phyloP scores from a whole-genome alignment of 2,113 vertebrate species.

The Eulacestoma nigropectus region DNA sequence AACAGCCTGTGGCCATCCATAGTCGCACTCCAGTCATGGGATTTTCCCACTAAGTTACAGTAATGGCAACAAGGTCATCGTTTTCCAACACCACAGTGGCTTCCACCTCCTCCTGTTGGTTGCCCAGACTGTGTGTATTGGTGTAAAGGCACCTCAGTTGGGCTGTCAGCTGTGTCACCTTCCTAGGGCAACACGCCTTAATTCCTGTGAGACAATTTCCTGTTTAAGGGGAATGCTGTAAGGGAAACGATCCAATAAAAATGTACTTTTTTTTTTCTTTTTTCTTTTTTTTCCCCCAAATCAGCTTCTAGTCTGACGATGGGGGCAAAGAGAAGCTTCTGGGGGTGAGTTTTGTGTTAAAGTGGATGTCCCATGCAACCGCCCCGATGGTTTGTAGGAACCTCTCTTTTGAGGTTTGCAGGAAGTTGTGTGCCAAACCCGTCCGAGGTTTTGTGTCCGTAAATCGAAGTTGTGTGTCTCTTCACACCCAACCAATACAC shows the following conservation, averaged over 20 bases:
- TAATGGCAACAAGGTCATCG: not conserved
- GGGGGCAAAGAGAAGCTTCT: not conserved
- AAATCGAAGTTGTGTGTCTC: not conserved
- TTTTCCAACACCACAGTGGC: not conserved
- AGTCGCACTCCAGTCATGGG: not conserved
- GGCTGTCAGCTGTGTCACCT: not conserved
- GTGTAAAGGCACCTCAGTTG: not conserved
- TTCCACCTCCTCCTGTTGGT: not conserved
- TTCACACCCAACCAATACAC: not conserved
- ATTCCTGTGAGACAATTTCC: not conserved
- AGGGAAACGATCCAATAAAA: not conserved
- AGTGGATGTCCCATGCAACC: not conserved
- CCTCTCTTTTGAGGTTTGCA: not conserved
- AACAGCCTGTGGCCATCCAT: rapidly evolving
- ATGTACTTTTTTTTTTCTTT: rapidly evolving
- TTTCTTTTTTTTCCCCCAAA: rapidly evolving
- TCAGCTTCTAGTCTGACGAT: not conserved
- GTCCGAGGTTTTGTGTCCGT: not conserved
- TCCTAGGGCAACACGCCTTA: not conserved
- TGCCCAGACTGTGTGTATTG: not conserved
- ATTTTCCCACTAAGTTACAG: not conserved
- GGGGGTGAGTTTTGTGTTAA: not conserved
- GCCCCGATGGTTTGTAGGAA: not conserved
- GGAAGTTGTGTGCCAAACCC: not conserved
- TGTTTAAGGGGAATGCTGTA: not conserved